phyloP scores from a whole-genome alignment of 2,888 invertebrate species.

The Nomada fucata region DNA sequence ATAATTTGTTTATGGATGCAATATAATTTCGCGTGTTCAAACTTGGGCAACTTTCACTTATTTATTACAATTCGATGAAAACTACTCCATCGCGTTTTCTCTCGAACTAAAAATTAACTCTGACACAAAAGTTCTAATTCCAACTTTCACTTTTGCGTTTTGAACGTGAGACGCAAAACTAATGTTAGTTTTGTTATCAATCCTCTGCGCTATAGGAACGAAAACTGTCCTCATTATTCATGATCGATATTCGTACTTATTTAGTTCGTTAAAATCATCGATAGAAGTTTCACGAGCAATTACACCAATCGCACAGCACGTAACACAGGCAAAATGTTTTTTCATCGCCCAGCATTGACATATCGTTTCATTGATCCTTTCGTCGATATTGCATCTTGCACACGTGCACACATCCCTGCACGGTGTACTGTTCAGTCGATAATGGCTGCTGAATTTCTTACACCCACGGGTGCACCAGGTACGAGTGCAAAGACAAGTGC shows the following conservation, averaged over 20 bases:
- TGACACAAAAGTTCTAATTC: no score
- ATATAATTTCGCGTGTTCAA: no score
- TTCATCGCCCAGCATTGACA: conserved; percentile 3
- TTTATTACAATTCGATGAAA: no score
- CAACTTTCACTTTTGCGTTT: no score
- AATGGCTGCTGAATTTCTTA: conserved; percentile 58
- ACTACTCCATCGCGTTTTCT: no score
- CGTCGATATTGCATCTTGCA: conserved; percentile 32
- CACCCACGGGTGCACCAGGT: conserved; percentile 34
- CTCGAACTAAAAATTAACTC: no score
- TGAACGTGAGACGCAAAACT: no score
- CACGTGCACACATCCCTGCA: not conserved
- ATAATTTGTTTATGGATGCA: not conserved
- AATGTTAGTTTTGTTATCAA: no score
- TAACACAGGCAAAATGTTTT: conserved; percentile 28
- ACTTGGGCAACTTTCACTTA: no score
- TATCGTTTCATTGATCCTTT: conserved; percentile 48
- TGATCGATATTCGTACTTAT: no score
- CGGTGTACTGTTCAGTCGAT: conserved; percentile 31
- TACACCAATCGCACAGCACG: not conserved
- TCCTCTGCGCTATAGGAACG: no score
- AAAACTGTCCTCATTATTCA: no score
- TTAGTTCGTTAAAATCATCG: not conserved
- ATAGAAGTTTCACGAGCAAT: conserved; percentile 1
- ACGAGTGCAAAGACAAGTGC: conserved; percentile 44